These are phyloP conservation scores for Drosophila sp. DNA, from an alignment of 1,140 invertebrate genomes.

Conservation along the genomic window DNA sequence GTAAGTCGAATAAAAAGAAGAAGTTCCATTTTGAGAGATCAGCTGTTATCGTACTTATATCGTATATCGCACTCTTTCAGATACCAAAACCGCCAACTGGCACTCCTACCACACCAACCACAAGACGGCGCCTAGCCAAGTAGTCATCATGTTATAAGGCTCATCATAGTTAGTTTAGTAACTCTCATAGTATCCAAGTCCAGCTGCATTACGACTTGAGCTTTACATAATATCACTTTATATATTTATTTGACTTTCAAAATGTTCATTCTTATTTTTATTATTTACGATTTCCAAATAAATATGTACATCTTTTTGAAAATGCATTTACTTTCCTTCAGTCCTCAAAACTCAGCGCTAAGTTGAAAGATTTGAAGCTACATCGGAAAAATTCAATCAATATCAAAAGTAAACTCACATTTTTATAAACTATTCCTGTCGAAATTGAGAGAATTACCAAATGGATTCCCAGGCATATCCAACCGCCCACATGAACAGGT, in stretches of 20 bases:
- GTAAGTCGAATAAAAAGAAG: constrained; percentile 37
- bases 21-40: no score
- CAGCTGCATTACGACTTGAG: constrained; percentile 24
- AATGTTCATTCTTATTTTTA: constrained; percentile 49
- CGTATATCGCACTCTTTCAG: constrained; percentile 55
- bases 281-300: constrained; percentile 45
- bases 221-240: constrained; percentile 35
- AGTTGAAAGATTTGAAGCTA: background rate
- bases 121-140: constrained; percentile 77
- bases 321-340: background rate
- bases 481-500: constrained; percentile 8
- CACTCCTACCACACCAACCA: constrained; percentile 76
- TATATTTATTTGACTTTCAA: constrained; percentile 47
- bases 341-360: background rate
- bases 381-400: background rate
- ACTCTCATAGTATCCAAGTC: constrained; percentile 29
- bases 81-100: constrained; percentile 77
- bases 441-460: constrained; percentile 16
- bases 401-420: constrained; percentile 29
- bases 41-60: background rate
- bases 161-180: constrained; percentile 58
- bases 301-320: constrained; percentile 68
- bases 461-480: background rate
- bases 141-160: constrained; percentile 56
- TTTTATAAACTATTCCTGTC: constrained; percentile 24